Conservation (phyloP, 35 echinoderm and acorn worm species). For the Ptychodera flava region DNA sequence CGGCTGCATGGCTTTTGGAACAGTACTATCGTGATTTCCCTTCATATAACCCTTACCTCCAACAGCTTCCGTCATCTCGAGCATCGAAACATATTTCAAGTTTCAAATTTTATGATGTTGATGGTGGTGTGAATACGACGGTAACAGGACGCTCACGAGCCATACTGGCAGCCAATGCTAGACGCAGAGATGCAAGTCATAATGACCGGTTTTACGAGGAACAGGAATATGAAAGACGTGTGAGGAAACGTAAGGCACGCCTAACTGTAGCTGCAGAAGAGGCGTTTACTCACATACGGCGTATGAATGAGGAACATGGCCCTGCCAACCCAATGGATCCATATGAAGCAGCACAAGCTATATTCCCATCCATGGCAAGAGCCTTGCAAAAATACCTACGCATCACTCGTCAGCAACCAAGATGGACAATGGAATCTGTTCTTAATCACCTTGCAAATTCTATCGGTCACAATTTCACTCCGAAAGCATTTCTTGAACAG, state of each 20-base stretch:
- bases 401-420: constrained; percentile 90
- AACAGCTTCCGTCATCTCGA: constrained; percentile 67
- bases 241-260: constrained; percentile 78
- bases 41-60: constrained; percentile 77
- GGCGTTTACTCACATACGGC: constrained; percentile 91
- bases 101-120: constrained; percentile 94
- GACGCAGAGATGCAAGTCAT: constrained; percentile 64
- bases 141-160: constrained; percentile 72
- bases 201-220: constrained; percentile 98
- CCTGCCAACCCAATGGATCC: constrained; percentile 85
- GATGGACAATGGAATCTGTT: constrained; percentile 90
- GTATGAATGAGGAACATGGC: constrained; percentile 70
- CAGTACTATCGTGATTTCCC: constrained; percentile 95
- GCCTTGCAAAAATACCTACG: constrained; percentile 95
- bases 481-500: constrained; percentile 77
- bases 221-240: constrained; percentile 87
- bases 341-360: constrained; percentile 86
- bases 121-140: constrained; percentile 56
- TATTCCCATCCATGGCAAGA: constrained; percentile 92
- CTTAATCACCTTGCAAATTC: constrained; percentile 86
- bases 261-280: constrained; percentile 72
- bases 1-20: constrained; percentile 76
- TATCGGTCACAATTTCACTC: constrained; percentile 88
- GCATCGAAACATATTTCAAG: constrained; percentile 61
- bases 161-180: constrained; percentile 67